phyloP scores from a whole-genome alignment of 2,797 vertebrate genomes.

The Phoxinus dragarum region DNA sequence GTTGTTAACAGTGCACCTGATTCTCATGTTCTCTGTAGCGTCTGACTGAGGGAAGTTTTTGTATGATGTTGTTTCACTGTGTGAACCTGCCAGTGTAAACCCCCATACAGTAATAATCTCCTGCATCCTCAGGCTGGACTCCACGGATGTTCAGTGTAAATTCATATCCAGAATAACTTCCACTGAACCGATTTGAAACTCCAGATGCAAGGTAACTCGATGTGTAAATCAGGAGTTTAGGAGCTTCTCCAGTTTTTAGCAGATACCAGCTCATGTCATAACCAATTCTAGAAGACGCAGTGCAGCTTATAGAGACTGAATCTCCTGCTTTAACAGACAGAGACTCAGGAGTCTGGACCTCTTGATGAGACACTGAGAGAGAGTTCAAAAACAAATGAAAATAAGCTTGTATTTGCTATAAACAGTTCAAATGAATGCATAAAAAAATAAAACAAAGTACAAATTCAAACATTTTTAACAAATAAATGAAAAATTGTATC shows the following conservation, averaged over 20 bases:
- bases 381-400: neutral
- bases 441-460: neutral
- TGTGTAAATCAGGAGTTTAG: constrained; percentile 34
- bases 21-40: neutral
- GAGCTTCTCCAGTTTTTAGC: constrained; percentile 37
- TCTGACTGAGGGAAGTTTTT: constrained; percentile 15
- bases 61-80: neutral
- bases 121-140: constrained; percentile 11
- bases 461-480: neutral
- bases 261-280: constrained; percentile 44
- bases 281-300: neutral
- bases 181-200: constrained; percentile 7
- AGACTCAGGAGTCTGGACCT: constrained; percentile 44
- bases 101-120: constrained; percentile 36
- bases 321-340: constrained; percentile 16
- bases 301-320: constrained; percentile 58
- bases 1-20: neutral
- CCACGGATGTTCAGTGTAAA: constrained; percentile 3
- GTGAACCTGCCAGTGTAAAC: rapidly evolving
- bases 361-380: constrained; percentile 31
- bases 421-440: neutral
- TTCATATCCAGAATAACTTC: neutral
- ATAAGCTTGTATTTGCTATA: constrained; percentile 44
- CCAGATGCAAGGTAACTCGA: too few species aligned
- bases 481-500: neutral